Evolutionary conservation across 1,140 invertebrate genomes (phyloP).

Genomic region (Harpegnathos saltator): DNA sequence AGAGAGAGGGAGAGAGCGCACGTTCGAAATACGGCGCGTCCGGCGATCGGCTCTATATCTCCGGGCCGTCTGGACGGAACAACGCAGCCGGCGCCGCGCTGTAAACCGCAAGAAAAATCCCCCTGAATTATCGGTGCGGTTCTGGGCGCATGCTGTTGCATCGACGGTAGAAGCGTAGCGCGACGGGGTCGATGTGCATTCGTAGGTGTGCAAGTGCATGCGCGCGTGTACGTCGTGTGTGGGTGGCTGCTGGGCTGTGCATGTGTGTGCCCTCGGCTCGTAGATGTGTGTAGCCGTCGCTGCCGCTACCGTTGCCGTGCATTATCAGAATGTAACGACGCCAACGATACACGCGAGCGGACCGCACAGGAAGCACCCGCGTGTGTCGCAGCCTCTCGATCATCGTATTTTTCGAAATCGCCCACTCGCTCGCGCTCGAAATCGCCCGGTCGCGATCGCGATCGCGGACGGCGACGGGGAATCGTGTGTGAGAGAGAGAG

Average conservation of each 20-base stretch:
- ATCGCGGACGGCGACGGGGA: neutral
- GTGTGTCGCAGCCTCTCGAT: conserved; percentile 79
- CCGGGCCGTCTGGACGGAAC: conserved; percentile 25
- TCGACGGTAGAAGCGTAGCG: conserved; percentile 57
- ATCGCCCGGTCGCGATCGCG: neutral
- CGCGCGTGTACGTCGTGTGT: conserved; percentile 25
- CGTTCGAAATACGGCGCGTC: conserved; percentile 31
- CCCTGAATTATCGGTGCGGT: conserved; percentile 84
- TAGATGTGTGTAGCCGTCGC: conserved; percentile 54
- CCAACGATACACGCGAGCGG: conserved; percentile 77
- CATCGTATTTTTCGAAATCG: conserved; percentile 78
- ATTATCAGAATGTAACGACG: conserved; percentile 83
- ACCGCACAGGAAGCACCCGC: conserved; percentile 76
- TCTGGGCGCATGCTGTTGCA: conserved; percentile 77
- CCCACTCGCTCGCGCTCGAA: conserved; percentile 16
- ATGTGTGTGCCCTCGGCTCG: conserved; percentile 44
- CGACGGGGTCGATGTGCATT: conserved; percentile 46
- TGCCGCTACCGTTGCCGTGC: conserved; percentile 73
- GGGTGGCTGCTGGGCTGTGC: neutral
- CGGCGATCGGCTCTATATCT: conserved; percentile 46
- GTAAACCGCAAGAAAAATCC: conserved; percentile 83
- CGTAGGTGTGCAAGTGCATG: conserved; percentile 39
- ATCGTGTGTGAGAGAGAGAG: too few species aligned
- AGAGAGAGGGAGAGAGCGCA: neutral
- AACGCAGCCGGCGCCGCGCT: conserved; percentile 76